Conservation (phyloP, 1,140 invertebrate genomes). For the Diachasma alloeum region DNA sequence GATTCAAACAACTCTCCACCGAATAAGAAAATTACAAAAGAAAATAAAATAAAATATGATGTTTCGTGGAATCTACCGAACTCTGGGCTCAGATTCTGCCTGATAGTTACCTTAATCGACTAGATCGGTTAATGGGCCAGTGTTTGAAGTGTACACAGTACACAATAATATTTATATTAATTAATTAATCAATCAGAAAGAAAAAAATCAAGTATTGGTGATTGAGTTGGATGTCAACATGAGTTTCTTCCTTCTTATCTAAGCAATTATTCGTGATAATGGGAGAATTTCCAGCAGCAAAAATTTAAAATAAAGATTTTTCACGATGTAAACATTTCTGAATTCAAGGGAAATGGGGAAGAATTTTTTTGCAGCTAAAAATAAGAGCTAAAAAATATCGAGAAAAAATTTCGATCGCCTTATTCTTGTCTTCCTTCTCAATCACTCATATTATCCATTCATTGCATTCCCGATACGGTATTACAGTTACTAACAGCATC, state of each 20-base stretch:
- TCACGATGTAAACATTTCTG: neutral
- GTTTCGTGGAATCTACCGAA: neutral
- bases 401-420: neutral
- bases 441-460: neutral
- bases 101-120: conserved; percentile 9
- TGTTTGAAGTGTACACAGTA: conserved; percentile 19
- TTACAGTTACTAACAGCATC: neutral
- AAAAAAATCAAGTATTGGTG: too few species aligned
- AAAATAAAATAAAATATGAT: neutral
- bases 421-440: neutral
- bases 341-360: too few species aligned
- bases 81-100: neutral
- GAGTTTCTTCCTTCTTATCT: neutral
- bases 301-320: neutral
- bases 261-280: neutral
- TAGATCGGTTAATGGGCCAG: conserved; percentile 20
- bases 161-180: conserved; percentile 14
- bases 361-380: too few species aligned
- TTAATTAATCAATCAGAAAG: neutral
- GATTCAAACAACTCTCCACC: neutral
- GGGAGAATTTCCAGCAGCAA: too few species aligned
- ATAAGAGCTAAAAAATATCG: neutral
- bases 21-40: neutral
- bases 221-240: neutral
- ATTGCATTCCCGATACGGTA: neutral